These are phyloP conservation scores for Palythoa caribaeorum DNA, from an alignment of 92 coral and sea anemone genomes.

Conservation along the genomic window DNA sequence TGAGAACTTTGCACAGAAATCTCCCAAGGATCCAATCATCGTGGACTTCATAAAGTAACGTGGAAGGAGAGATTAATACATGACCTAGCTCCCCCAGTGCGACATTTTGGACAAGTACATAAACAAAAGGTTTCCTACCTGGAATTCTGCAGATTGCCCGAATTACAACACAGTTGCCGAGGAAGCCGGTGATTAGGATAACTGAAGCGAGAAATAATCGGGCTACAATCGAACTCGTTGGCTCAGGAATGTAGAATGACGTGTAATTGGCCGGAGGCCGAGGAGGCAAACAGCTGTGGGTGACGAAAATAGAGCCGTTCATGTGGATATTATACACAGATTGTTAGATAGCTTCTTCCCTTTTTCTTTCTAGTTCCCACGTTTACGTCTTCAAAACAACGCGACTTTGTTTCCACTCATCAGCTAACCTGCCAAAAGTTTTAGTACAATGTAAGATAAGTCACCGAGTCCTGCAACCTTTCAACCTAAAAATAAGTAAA, in stretches of 20 bases:
- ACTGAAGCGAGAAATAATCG: slow-evolving; percentile 20
- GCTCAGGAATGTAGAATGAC: slow-evolving; percentile 12
- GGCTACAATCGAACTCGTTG: background rate
- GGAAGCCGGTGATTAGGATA: background rate
- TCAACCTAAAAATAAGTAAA: too few species aligned
- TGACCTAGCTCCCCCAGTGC: slow-evolving; percentile 30
- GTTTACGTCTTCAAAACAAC: background rate
- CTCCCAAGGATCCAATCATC: slow-evolving; percentile 41
- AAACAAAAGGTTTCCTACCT: slow-evolving; percentile 28
- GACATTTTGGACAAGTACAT: slow-evolving; percentile 18
- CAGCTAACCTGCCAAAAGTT: background rate
- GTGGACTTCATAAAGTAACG: slow-evolving; percentile 24
- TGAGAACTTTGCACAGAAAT: slow-evolving; percentile 26
- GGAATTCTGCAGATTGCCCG: slow-evolving; percentile 10
- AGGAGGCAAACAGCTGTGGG: background rate
- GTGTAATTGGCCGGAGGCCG: background rate
- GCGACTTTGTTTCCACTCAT: background rate
- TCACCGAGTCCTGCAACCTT: too few species aligned
- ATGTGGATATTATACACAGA: background rate
- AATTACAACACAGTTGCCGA: slow-evolving; percentile 29
- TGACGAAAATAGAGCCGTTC: background rate
- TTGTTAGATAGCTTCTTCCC: background rate
- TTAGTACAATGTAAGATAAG: background rate
- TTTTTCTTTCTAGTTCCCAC: background rate
- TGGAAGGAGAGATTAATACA: slow-evolving; percentile 14